Percentiles rank a stretch among this genome's conserved stretches.
phyloP scores from a whole-genome alignment of 2,113 vertebrate genomes.

The Mellivora capensis region DNA sequence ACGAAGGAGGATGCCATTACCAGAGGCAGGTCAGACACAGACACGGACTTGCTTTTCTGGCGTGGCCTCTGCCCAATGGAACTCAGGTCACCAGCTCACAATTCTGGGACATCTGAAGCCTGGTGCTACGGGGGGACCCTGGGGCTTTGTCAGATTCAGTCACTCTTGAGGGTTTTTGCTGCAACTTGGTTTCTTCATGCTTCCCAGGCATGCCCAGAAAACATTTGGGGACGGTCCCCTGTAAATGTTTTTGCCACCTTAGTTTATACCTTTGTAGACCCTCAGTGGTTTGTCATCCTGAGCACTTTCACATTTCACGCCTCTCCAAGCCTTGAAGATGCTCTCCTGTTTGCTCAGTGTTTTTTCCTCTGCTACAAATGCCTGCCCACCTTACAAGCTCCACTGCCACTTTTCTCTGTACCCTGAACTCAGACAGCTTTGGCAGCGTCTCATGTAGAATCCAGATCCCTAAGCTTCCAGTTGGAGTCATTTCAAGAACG shows the following conservation, averaged over 20 bases:
- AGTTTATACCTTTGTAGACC: background rate
- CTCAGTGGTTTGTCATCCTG: background rate
- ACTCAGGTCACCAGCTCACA: background rate
- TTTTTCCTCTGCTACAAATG: slow-evolving; percentile 10
- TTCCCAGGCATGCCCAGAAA: background rate
- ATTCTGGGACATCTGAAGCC: background rate
- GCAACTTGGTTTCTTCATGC: background rate
- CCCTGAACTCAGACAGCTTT: background rate
- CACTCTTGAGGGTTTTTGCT: background rate
- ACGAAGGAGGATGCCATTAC: background rate
- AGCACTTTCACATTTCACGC: background rate
- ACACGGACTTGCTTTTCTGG: background rate
- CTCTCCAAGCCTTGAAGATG: background rate
- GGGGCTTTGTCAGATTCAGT: background rate
- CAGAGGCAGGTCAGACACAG: background rate
- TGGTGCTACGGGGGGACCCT: background rate
- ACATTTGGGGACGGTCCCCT: background rate
- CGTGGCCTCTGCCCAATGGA: background rate
- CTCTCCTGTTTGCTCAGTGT: background rate
- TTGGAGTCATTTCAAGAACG: background rate
- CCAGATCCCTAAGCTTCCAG: background rate
- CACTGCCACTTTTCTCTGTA: background rate
- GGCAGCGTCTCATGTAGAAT: background rate
- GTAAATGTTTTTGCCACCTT: background rate
- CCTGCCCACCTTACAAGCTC: slow-evolving; percentile 28